Conservation (phyloP, 2,888 invertebrate species). For the Rotaria magnacalcarata region DNA sequence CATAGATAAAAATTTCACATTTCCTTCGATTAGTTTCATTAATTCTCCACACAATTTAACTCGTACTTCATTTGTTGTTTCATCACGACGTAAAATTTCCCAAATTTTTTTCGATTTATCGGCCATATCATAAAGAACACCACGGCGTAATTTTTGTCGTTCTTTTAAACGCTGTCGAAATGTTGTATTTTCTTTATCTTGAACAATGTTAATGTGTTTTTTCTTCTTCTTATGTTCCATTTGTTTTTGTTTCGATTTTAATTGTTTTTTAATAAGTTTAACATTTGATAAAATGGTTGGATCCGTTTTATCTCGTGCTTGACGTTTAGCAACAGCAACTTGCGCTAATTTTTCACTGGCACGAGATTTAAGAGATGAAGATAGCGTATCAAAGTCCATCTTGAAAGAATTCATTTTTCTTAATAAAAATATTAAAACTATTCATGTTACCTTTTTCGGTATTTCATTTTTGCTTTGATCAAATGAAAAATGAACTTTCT, state of each 20-base stretch:
- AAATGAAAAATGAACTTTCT: neutral
- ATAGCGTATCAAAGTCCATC: neutral
- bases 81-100: slow-evolving; percentile 13
- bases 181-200: slow-evolving; percentile 34
- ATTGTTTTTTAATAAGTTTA: slow-evolving; percentile 24
- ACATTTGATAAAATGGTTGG: neutral
- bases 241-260: slow-evolving; percentile 33
- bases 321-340: slow-evolving; percentile 11
- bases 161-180: slow-evolving; percentile 33
- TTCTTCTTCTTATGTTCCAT: slow-evolving; percentile 11
- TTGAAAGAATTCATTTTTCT: neutral
- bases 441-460: neutral
- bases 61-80: neutral
- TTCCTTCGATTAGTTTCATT: slow-evolving; percentile 36
- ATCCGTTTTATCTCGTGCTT: neutral
- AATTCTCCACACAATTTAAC: slow-evolving; percentile 25
- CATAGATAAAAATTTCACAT: slow-evolving; percentile 63
- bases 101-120: slow-evolving; percentile 33
- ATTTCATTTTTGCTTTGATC: neutral
- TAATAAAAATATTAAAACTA: neutral
- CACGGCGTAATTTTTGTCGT: slow-evolving; percentile 34
- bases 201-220: slow-evolving; percentile 32
- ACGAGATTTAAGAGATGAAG: slow-evolving; percentile 19
- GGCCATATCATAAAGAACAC: slow-evolving; percentile 18
- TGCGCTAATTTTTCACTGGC: slow-evolving; percentile 27